phyloP scores from a whole-genome alignment of 2,113 vertebrate species.

The Pachypanchax playfairii region DNA sequence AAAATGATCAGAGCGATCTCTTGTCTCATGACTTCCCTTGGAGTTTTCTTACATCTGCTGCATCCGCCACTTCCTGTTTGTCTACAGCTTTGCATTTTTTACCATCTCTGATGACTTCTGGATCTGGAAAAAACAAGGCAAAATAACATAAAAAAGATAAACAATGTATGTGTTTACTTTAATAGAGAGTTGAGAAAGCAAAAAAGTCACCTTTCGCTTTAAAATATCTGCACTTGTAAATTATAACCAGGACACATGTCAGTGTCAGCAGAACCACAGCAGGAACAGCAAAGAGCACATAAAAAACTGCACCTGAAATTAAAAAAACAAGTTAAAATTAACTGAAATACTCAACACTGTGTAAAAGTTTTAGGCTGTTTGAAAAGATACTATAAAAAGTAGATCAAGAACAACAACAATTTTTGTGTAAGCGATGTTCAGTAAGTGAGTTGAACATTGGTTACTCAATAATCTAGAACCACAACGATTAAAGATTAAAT shows the following conservation, averaged over 20 bases:
- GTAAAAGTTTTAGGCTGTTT: no score
- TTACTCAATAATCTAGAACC: no score
- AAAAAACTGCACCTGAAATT: background rate
- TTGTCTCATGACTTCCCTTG: no score
- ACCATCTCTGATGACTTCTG: background rate
- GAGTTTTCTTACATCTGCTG: background rate
- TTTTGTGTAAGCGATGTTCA: no score
- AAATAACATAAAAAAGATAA: background rate
- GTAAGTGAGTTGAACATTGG: no score
- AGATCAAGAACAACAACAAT: no score
- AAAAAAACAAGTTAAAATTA: background rate
- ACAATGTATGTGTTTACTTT: background rate
- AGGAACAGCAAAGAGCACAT: background rate
- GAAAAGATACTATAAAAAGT: no score
- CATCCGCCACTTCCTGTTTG: background rate
- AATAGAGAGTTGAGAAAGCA: background rate
- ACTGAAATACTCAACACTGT: no score
- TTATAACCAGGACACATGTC: background rate
- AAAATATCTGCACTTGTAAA: background rate
- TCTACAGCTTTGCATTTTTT: background rate
- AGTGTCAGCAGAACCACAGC: background rate
- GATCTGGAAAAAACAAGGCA: background rate
- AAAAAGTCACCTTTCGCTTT: conserved; percentile 9
- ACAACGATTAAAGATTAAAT: no score
- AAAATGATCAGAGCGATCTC: no score